Evolutionary conservation across 2,888 invertebrate genomes (phyloP).

Genomic region (Hirtodrosophila cameraria): DNA sequence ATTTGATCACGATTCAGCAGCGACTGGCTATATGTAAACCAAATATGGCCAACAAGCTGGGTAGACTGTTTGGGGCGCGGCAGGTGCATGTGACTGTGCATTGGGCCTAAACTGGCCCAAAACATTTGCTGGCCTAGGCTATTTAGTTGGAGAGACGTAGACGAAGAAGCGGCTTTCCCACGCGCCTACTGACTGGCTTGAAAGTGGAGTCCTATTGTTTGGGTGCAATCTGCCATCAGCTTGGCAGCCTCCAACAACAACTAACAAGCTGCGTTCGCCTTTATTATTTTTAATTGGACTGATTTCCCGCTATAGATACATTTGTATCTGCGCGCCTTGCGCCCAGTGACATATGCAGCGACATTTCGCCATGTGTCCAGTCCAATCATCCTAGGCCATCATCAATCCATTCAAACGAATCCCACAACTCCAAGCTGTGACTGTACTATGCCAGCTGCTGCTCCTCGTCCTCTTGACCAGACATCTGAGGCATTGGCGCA

Average conservation of each 20-base stretch:
- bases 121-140: conserved; percentile 17
- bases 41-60: conserved; percentile 32
- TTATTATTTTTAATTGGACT: conserved; percentile 79
- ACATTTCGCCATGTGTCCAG: conserved; percentile 29
- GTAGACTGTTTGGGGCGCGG: conserved; percentile 38
- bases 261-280: conserved; percentile 74
- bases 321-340: conserved; percentile 69
- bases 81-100: conserved; percentile 37
- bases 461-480: conserved; percentile 59
- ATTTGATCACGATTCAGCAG: conserved; percentile 70
- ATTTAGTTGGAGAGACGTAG: background rate
- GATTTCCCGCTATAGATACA: conserved; percentile 76
- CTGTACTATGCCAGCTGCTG: conserved; percentile 29
- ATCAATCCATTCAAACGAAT: conserved; percentile 47
- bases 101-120: conserved; percentile 2
- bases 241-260: conserved; percentile 44
- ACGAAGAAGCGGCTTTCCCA: conserved; percentile 52
- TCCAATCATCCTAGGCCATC: conserved; percentile 75
- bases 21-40: conserved; percentile 31
- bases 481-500: conserved; percentile 29
- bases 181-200: conserved; percentile 48
- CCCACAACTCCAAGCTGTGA: conserved; percentile 7
- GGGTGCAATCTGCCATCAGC: conserved; percentile 76
- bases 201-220: conserved; percentile 61
- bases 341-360: conserved; percentile 66